Conservation (phyloP, 2,888 invertebrate species). For the Caenorhabditis japonica region DNA sequence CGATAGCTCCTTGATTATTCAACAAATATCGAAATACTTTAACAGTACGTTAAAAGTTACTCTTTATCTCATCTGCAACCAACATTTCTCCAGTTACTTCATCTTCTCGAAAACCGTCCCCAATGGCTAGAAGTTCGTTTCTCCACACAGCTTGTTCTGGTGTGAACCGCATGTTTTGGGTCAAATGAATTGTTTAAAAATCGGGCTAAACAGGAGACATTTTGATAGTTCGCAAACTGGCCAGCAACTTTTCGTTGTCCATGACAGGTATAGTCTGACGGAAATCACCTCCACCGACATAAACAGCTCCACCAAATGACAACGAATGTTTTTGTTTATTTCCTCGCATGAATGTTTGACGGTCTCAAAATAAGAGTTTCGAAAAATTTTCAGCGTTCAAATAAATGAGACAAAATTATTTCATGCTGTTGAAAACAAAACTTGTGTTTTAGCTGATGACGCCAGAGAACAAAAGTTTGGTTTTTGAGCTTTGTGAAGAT, state of each 20-base stretch:
- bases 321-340: conserved; percentile 1
- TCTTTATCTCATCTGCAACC: conserved; percentile 4
- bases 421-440: too few relatives aligned
- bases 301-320: conserved; percentile 43
- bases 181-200: conserved; percentile 14
- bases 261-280: conserved; percentile 44
- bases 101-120: conserved; percentile 17
- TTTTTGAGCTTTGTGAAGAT: too few relatives aligned
- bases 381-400: too few relatives aligned
- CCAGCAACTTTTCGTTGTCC: conserved; percentile 10
- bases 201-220: conserved; percentile 7
- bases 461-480: too few relatives aligned
- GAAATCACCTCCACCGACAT: conserved; percentile 49
- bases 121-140: conserved; percentile 21
- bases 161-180: conserved; percentile 20
- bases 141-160: conserved; percentile 8
- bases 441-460: too few relatives aligned
- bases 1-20: not conserved
- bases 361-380: conserved; percentile 20
- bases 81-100: conserved; percentile 5
- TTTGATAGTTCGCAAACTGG: conserved; percentile 24
- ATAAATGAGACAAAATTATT: too few relatives aligned
- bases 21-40: conserved; percentile 23
- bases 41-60: not conserved
- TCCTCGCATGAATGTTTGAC: conserved; percentile 33